These are phyloP conservation scores for Atrina japonica DNA, from an alignment of 2,888 invertebrate species.

Conservation along the genomic window DNA sequence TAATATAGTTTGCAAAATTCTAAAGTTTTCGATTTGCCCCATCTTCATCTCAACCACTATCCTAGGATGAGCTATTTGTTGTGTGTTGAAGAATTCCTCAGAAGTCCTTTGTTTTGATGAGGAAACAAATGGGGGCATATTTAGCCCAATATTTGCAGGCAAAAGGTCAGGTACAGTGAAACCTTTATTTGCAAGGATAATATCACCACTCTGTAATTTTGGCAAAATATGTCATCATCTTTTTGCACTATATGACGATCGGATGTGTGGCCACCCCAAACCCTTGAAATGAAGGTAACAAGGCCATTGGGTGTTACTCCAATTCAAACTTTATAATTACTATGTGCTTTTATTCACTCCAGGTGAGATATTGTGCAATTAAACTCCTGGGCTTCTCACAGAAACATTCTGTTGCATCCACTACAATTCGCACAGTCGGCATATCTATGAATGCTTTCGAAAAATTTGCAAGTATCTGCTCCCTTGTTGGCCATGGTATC, in stretches of 20 bases:
- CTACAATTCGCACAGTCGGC: conserved; percentile 28
- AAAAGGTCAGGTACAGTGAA: conserved; percentile 27
- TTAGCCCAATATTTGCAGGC: conserved; percentile 18
- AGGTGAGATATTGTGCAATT: conserved; percentile 18
- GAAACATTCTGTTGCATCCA: conserved; percentile 28
- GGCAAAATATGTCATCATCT: conserved; percentile 18
- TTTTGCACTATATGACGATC: conserved; percentile 27
- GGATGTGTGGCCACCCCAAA: conserved; percentile 28
- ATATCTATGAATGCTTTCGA: conserved; percentile 28
- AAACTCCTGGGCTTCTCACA: conserved; percentile 17
- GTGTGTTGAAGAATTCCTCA: conserved; percentile 18
- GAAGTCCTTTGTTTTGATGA: conserved; percentile 3
- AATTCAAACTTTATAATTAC: conserved; percentile 20
- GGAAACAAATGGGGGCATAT: conserved; percentile 17
- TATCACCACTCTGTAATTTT: conserved; percentile 13
- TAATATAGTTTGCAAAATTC: conserved; percentile 27
- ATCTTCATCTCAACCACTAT: conserved; percentile 36
- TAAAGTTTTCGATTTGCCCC: conserved; percentile 34
- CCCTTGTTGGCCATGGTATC: conserved; percentile 45
- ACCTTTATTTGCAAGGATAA: conserved; percentile 28
- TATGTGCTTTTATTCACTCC: conserved; percentile 24
- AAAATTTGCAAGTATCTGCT: conserved; percentile 41
- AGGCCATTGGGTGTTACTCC: conserved; percentile 31
- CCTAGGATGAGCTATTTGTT: conserved; percentile 9
- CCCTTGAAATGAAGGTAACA: conserved; percentile 22